These are phyloP conservation scores for Dendrocincla tyrannina DNA, from an alignment of 2,797 vertebrate species.

Conservation along the genomic window DNA sequence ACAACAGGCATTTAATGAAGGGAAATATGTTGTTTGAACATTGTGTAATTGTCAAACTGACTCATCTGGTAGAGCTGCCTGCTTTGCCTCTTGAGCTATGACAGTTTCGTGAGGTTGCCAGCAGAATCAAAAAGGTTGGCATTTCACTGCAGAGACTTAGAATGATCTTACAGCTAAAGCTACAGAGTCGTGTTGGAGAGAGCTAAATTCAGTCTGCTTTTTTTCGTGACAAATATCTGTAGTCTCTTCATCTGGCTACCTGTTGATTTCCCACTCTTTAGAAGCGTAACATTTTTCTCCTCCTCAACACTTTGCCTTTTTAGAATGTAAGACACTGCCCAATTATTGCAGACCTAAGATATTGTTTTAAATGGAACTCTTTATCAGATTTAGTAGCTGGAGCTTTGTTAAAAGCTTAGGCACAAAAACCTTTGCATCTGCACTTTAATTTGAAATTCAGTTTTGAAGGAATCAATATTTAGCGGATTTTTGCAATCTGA, in stretches of 20 bases:
- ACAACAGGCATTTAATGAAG: conserved; percentile 32
- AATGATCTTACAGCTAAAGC: neutral
- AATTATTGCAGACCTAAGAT: neutral
- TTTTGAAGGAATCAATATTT: neutral
- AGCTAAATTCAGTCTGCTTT: neutral
- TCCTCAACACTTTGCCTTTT: neutral
- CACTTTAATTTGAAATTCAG: neutral
- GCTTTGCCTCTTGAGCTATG: conserved; percentile 35
- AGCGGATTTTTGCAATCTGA: neutral
- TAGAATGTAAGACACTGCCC: neutral
- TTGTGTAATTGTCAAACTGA: conserved; percentile 30
- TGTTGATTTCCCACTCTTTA: neutral
- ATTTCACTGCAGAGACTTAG: neutral
- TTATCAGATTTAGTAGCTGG: neutral
- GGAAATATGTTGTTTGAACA: conserved; percentile 52
- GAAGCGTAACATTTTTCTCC: neutral
- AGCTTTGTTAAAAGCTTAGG: neutral
- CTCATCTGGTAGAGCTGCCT: conserved; percentile 16
- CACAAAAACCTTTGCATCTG: neutral
- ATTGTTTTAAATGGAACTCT: neutral
- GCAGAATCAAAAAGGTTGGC: neutral
- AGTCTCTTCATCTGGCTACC: neutral
- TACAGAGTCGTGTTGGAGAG: neutral
- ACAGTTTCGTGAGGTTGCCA: neutral
- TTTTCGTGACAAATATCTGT: neutral